Base-by-base conservation (phyloP, 2,113 vertebrate genomes). In the Esox niger region DNA sequence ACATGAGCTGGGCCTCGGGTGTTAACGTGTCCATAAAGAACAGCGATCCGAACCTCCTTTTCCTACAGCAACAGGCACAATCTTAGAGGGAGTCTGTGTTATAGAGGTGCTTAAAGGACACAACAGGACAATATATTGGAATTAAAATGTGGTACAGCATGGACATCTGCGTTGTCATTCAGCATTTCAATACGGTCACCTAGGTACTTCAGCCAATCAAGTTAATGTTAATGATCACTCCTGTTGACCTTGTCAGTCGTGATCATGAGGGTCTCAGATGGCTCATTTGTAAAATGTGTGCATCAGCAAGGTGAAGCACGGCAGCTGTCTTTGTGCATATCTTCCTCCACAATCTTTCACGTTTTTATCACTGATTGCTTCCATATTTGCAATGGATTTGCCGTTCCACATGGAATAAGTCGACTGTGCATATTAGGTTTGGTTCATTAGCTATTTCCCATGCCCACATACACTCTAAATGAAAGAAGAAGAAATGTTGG, bases 281-380 rank as follows among this genome's bases (percentile, higher is more conserved):
- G n/a, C n/a, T n/a, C n/a, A n/a, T n/a, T n/a, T n/a, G n/a, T n/a
- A n/a, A n/a, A n/a, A n/a, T n/a, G n/a, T n/a, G n/a, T n/a, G n/a
- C n/a, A n/a, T n/a, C 31, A 59, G 62, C 64, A 57, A 70, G 49
- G 54, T 73, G 33, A 62, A 59, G 46, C 30, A 4, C 64, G 62
- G 71, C 47, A 55, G 59, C 76, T 27, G 64, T 64, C 21, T 75
- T 46, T 62, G 68, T 52, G 62, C 70, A 20, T 29, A 32, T 71
- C 64, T 64, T 73, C 58, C 57, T 59, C 49, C 59, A 62, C 54
- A 71, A 57, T 81, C 38, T 64, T 80, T 78, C 74, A 78, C 38
- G 63, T 76, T 15, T n/a, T 74, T 74, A 68, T 55, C 47, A 63
- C 77, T 78, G 75, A 84, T 78, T 81, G 76, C 73, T 84, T 78